A percentile compares a stretch with the other conserved stretches of the same genome.
Evolutionary conservation across 2,888 invertebrate genomes (phyloP).

Genomic region (Perithous albicinctus): DNA sequence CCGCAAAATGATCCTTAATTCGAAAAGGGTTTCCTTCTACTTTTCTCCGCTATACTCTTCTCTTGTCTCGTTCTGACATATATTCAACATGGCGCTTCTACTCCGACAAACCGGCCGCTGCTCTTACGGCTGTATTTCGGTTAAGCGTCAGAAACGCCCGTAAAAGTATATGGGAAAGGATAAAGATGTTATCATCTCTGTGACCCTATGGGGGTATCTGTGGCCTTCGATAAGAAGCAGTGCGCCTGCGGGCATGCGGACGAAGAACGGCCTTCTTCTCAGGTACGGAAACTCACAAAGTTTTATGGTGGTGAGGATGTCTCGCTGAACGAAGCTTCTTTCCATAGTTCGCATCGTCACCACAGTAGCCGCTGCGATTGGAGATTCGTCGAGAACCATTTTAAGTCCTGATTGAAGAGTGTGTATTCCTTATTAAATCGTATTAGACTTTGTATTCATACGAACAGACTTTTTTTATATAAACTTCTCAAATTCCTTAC

Average conservation of each 20-base stretch:
- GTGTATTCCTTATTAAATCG: too few relatives aligned
- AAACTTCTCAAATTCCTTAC: too few relatives aligned
- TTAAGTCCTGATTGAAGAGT: too few relatives aligned
- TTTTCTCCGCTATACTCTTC: conserved; percentile 5
- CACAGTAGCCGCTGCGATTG: too few relatives aligned
- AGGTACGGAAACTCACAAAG: background rate
- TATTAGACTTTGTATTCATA: too few relatives aligned
- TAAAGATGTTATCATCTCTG: conserved; percentile 81
- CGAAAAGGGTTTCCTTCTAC: conserved; percentile 43
- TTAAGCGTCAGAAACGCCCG: conserved; percentile 77
- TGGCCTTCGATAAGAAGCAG: conserved; percentile 51
- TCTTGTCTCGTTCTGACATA: background rate
- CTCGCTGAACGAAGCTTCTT: background rate
- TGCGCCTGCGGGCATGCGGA: conserved; percentile 44
- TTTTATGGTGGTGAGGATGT: background rate
- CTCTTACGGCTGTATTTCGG: conserved; percentile 78
- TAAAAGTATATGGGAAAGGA: conserved; percentile 82
- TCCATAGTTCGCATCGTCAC: too few relatives aligned
- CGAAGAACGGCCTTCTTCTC: background rate
- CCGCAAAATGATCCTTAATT: conserved; percentile 79
- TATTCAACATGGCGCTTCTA: background rate
- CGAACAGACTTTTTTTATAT: too few relatives aligned
- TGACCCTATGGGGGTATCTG: conserved; percentile 39
- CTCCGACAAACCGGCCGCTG: background rate
- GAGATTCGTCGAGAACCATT: too few relatives aligned